These are phyloP conservation scores for Diplazon laetatorius DNA, from an alignment of 2,888 invertebrate species.

Conservation along the genomic window DNA sequence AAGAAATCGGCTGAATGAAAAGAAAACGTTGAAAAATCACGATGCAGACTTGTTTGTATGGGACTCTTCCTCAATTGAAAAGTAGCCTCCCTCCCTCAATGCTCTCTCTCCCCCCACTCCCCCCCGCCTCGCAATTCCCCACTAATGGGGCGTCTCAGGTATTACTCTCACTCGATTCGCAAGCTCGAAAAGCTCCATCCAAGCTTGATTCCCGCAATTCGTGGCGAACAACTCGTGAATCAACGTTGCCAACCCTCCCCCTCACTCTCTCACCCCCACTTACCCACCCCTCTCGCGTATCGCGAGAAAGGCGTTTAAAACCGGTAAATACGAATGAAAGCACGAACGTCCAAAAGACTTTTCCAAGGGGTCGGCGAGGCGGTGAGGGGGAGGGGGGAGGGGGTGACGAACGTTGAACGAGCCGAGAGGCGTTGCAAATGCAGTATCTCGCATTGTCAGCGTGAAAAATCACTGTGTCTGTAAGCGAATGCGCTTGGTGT, in stretches of 20 bases:
- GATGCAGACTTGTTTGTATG: background rate
- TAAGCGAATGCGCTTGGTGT: too few species aligned
- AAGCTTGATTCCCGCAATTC: conserved; percentile 13
- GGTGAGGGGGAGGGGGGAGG: conserved; percentile 1
- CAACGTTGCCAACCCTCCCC: conserved; percentile 36
- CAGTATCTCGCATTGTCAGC: too few species aligned
- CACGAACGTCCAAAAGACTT: background rate
- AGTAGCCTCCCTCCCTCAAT: too few species aligned
- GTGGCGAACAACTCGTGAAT: conserved; percentile 34
- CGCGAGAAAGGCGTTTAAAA: conserved; percentile 33
- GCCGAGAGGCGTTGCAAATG: conserved; percentile 8
- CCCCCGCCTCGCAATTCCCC: too few species aligned
- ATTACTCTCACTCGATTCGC: conserved; percentile 32
- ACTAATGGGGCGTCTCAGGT: conserved; percentile 19
- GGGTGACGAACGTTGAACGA: conserved; percentile 26
- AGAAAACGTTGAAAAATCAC: conserved; percentile 16
- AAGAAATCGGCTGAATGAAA: conserved; percentile 21
- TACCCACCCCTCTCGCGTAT: background rate
- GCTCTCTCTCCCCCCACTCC: too few species aligned
- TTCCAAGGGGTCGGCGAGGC: background rate
- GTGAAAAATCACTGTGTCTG: too few species aligned
- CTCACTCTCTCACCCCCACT: too few species aligned
- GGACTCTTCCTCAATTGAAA: background rate
- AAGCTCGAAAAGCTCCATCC: conserved; percentile 7
- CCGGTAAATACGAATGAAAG: conserved; percentile 26